Conservation (phyloP, 2,797 vertebrate species). For the Syndactyla subalaris region DNA sequence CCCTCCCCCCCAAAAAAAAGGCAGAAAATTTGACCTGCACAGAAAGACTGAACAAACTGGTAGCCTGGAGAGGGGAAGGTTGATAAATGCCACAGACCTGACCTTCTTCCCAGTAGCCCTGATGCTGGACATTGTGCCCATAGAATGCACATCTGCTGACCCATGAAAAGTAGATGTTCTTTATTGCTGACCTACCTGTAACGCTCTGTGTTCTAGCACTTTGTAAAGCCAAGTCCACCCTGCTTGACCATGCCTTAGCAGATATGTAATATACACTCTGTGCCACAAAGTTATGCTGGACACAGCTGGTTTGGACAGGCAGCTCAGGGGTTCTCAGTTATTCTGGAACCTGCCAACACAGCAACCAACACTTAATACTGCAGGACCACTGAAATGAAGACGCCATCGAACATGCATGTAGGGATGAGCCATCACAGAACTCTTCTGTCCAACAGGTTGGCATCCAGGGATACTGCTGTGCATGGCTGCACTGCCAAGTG, state of each 20-base stretch:
- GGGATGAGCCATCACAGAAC: neutral
- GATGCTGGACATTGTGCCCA: fast-evolving
- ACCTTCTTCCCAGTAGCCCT: neutral
- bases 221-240: neutral
- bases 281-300: neutral
- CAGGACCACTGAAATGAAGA: neutral
- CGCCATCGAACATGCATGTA: neutral
- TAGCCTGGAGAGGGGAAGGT: neutral
- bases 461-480: neutral
- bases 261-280: fast-evolving
- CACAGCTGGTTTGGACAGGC: neutral
- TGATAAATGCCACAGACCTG: fast-evolving
- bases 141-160: neutral
- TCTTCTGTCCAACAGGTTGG: neutral
- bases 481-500: neutral
- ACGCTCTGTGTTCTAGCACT: fast-evolving
- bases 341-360: neutral
- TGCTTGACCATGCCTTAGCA: neutral
- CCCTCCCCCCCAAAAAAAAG: too few relatives aligned
- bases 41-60: neutral
- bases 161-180: neutral
- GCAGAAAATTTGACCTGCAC: neutral
- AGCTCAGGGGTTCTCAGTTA: neutral
- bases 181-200: neutral
- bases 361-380: neutral